These are phyloP conservation scores for Stichodactyla helianthus DNA, from an alignment of 64 coral and sea anemone species.

Conservation along the genomic window DNA sequence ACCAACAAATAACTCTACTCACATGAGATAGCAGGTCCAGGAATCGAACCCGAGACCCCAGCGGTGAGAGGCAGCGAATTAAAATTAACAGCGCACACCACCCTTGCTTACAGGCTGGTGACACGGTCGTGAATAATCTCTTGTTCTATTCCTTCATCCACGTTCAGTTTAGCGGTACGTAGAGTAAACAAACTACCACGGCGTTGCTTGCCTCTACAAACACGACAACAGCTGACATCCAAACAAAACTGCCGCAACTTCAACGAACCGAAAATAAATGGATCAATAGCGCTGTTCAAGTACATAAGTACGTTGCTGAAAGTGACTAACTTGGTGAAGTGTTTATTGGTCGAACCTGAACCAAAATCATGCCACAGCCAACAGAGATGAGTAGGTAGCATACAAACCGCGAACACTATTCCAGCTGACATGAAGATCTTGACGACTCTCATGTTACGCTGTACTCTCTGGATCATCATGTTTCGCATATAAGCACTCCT, in stretches of 20 bases:
- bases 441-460: slow-evolving; percentile 59
- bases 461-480: slow-evolving; percentile 25
- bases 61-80: not conserved
- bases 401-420: slow-evolving; percentile 62
- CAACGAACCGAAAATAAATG: slow-evolving; percentile 77
- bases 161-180: not conserved
- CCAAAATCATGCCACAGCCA: slow-evolving; percentile 87
- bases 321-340: slow-evolving; percentile 58
- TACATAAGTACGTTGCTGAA: slow-evolving; percentile 93
- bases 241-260: not conserved
- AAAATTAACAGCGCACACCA: not conserved
- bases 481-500: not conserved
- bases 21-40: too few relatives aligned
- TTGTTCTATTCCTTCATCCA: not conserved
- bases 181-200: not conserved
- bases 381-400: slow-evolving; percentile 63
- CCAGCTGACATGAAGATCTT: slow-evolving; percentile 70
- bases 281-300: slow-evolving; percentile 78
- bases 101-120: not conserved
- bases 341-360: slow-evolving; percentile 19
- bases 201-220: not conserved
- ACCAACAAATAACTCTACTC: too few relatives aligned
- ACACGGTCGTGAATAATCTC: not conserved
- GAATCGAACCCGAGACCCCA: too few relatives aligned
- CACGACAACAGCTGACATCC: not conserved